Percentiles rank a stretch among this genome's conserved stretches.
These are phyloP conservation scores for Lagocephalus sceleratus DNA, from an alignment of 2,797 vertebrate species.

Conservation along the genomic window DNA sequence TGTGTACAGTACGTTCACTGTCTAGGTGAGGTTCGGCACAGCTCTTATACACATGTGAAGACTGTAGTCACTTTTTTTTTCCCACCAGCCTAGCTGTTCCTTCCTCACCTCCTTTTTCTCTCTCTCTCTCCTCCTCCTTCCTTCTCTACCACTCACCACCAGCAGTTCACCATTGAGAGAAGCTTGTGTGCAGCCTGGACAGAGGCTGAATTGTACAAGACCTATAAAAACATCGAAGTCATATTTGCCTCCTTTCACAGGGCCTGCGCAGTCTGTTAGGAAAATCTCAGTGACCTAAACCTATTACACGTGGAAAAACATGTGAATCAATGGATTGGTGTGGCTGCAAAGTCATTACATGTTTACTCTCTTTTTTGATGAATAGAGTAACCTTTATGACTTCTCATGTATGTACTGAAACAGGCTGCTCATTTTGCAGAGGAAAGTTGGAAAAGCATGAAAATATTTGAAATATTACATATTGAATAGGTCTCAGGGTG, in stretches of 20 bases:
- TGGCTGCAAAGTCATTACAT: conserved; percentile 21
- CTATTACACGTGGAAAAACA: conserved; percentile 28
- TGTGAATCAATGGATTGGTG: neutral
- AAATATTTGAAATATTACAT: too few relatives aligned
- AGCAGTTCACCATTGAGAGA: conserved; percentile 52
- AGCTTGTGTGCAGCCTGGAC: conserved; percentile 58
- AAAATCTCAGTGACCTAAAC: conserved; percentile 40
- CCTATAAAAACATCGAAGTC: conserved; percentile 33
- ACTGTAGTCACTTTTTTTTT: conserved; percentile 40
- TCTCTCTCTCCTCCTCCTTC: conserved; percentile 2
- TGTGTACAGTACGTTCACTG: too few relatives aligned
- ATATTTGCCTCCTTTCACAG: conserved; percentile 33
- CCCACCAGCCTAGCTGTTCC: conserved; percentile 29
- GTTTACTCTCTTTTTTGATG: too few relatives aligned
- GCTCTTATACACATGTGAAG: too few relatives aligned
- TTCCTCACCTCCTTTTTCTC: conserved; percentile 14
- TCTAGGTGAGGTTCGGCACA: too few relatives aligned
- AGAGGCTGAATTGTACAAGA: conserved; percentile 59
- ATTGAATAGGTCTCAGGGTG: too few relatives aligned
- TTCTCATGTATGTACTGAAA: neutral
- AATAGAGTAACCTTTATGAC: too few relatives aligned
- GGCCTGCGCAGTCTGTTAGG: conserved; percentile 34
- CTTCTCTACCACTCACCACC: conserved; percentile 20
- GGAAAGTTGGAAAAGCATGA: neutral
- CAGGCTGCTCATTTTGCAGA: neutral